phyloP scores from a whole-genome alignment of 2,888 invertebrate species.

The Exephanes ischioxanthus region DNA sequence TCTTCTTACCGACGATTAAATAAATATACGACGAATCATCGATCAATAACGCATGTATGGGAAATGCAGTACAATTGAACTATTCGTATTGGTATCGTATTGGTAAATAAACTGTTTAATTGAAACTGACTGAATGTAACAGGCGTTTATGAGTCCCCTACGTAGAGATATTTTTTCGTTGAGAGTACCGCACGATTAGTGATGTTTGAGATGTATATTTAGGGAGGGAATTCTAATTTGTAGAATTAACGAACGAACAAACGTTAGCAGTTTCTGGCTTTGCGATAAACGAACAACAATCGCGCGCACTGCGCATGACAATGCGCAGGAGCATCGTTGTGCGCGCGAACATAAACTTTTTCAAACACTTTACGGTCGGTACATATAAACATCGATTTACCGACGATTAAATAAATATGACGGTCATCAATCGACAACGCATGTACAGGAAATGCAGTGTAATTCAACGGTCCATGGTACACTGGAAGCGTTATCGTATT shows the following conservation, averaged over 20 bases:
- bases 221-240: background rate
- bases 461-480: conserved; percentile 15
- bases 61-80: conserved; percentile 21
- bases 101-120: background rate
- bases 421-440: background rate
- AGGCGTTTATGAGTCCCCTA: background rate
- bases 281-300: background rate
- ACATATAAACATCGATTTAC: background rate
- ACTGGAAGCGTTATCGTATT: background rate
- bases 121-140: background rate
- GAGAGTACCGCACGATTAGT: background rate
- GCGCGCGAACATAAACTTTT: background rate
- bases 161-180: background rate
- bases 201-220: background rate
- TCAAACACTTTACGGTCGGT: background rate
- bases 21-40: background rate
- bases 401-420: background rate
- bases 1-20: background rate
- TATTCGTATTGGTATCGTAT: background rate
- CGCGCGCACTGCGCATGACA: background rate
- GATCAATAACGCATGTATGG: background rate
- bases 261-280: conserved; percentile 8
- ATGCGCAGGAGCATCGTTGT: background rate
- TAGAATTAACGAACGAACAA: background rate
- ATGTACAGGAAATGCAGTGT: conserved; percentile 11